Evolutionary conservation across 1,140 invertebrate species (phyloP), one percentile per base, ranked within the genome.

Genomic region (Meloidogyne hapla): DNA sequence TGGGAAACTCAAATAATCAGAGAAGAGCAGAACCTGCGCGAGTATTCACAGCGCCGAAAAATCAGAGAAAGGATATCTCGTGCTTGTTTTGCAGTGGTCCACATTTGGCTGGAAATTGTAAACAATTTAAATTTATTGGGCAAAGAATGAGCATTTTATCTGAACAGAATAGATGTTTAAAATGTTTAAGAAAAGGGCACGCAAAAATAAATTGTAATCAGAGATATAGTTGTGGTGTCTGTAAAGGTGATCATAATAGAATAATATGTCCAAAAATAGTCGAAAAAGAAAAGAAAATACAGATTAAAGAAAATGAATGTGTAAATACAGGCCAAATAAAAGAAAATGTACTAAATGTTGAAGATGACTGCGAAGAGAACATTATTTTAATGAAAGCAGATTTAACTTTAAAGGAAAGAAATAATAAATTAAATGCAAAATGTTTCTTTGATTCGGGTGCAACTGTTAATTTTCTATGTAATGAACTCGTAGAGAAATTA

Each of bases 111-210:
- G 5, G 18, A 15, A 38, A 67, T 18, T 67, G 65, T 18, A 21
- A n/a, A 67, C 28, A 67, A n/a, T 15, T 67, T 4, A 38, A 28
- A 5, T 33, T 15, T 38, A 15, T 21, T 5, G 15, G 18, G 2
- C 33, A 33, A n/a, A 18, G 65, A 1, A 67, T 38, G 2, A 67
- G 21, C 18, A 0, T 67, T 18, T 38, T 67, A 28, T 18, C 65
- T 2, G 65, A 67, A 9, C 65, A 67, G 21, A 21, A 67, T 15
- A 18, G 65, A 9, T 67, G 65, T n/a, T 67, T 23, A 33, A 4
- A n/a, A 38, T 67, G 65, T 23, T n/a, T 67, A 8, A 28, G n/a
- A 4, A 67, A 38, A 67, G 65, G 65, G 2, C 65, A 67, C n/a
- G 40, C 15, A 21, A 38, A 28, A n/a, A 15, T n/a, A n/a, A 38